phyloP scores from a whole-genome alignment of 1,140 invertebrate genomes.

The Euglossa dilemma region DNA sequence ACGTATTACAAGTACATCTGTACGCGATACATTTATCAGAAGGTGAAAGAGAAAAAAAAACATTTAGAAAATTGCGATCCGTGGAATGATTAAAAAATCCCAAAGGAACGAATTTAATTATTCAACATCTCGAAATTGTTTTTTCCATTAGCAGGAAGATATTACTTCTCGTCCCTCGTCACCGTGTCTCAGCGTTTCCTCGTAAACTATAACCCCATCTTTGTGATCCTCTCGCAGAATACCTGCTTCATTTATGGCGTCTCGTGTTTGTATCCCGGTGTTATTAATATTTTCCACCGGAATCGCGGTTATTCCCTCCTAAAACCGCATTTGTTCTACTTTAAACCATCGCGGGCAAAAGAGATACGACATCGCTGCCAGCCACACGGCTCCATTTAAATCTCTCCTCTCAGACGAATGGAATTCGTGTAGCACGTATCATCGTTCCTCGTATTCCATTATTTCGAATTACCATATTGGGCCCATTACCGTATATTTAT shows the following conservation, averaged over 20 bases:
- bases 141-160: neutral
- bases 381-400: constrained; percentile 29
- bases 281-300: constrained; percentile 26
- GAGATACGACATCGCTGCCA: neutral
- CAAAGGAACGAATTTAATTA: neutral
- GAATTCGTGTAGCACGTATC: constrained; percentile 21
- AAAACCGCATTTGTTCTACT: constrained; percentile 20
- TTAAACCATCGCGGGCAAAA: neutral
- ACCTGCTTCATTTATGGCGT: neutral
- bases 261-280: neutral
- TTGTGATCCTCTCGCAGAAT: neutral
- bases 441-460: constrained; percentile 9
- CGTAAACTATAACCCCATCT: neutral
- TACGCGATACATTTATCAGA: too few relatives aligned
- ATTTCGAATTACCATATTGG: constrained; percentile 15
- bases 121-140: neutral
- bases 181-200: neutral
- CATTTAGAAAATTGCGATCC: too few relatives aligned
- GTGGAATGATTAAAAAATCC: too few relatives aligned
- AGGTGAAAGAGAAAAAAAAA: too few relatives aligned
- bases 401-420: constrained; percentile 18
- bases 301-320: neutral
- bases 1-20: too few relatives aligned
- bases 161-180: neutral
- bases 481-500: constrained; percentile 21